Evolutionary conservation across 2,888 invertebrate genomes (phyloP).

Genomic region (Melanotus villosus): DNA sequence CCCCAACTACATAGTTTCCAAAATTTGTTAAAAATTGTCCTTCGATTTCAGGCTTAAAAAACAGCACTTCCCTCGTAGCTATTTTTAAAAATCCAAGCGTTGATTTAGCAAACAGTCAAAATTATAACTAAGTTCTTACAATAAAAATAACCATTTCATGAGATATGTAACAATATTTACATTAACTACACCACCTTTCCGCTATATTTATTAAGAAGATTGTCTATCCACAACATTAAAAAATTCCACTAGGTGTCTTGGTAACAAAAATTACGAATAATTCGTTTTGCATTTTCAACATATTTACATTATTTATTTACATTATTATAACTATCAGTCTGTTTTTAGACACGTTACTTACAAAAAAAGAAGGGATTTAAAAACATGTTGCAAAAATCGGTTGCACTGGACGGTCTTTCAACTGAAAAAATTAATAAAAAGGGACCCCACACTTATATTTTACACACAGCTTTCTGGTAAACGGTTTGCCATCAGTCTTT

Average conservation of each 20-base stretch:
- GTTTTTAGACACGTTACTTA: slow-evolving; percentile 24
- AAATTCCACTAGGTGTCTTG: slow-evolving; percentile 31
- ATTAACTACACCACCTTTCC: slow-evolving; percentile 31
- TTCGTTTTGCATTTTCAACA: slow-evolving; percentile 38
- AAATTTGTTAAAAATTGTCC: no score
- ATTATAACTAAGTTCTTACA: background rate
- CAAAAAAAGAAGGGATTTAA: slow-evolving; percentile 21
- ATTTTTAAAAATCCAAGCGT: background rate
- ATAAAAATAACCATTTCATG: slow-evolving; percentile 8
- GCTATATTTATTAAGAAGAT: slow-evolving; percentile 33
- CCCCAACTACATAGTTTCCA: no score
- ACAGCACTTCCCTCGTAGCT: slow-evolving; percentile 1
- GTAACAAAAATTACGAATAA: slow-evolving; percentile 43
- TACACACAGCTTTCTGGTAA: slow-evolving; percentile 92
- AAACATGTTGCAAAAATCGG: slow-evolving; percentile 9
- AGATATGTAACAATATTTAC: slow-evolving; percentile 36
- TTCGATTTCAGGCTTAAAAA: no score
- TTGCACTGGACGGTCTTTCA: slow-evolving; percentile 44
- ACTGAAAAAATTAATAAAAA: slow-evolving; percentile 32
- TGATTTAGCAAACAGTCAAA: background rate
- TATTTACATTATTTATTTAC: slow-evolving; percentile 46
- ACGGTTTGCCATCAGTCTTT: slow-evolving; percentile 88
- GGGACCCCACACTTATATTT: slow-evolving; percentile 56
- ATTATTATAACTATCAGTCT: slow-evolving; percentile 45
- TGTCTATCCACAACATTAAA: slow-evolving; percentile 42